phyloP scores from a whole-genome alignment of 2,888 invertebrate species.

The Clistopyga incitator region DNA sequence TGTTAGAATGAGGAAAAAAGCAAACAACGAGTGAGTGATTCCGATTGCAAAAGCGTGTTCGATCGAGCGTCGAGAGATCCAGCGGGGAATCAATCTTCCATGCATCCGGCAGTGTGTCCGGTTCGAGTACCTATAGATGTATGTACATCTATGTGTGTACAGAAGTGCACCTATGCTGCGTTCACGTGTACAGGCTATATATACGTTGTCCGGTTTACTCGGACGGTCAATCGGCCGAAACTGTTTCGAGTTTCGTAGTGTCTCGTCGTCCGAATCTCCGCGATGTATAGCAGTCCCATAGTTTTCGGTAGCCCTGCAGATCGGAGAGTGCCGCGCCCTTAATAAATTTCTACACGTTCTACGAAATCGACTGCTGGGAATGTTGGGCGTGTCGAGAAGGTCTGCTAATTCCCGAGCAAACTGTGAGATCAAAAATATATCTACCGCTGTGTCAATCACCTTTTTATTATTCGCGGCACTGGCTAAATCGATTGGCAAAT shows the following conservation, averaged over 20 bases:
- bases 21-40: constrained; percentile 67
- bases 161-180: constrained; percentile 43
- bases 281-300: constrained; percentile 42
- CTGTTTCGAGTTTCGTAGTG: constrained; percentile 55
- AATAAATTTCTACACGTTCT: constrained; percentile 31
- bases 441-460: no score
- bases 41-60: constrained; percentile 71
- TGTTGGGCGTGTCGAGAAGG: constrained; percentile 35
- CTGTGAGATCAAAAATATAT: no score
- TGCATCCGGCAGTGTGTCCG: constrained; percentile 69
- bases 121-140: constrained; percentile 45
- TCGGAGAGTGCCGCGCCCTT: constrained; percentile 43
- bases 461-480: no score
- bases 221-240: constrained; percentile 69
- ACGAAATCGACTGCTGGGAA: constrained; percentile 43
- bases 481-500: no score
- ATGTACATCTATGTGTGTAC: background rate
- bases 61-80: constrained; percentile 70
- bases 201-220: constrained; percentile 42
- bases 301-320: constrained; percentile 55
- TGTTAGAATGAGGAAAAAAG: constrained; percentile 34
- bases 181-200: constrained; percentile 1
- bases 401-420: no score
- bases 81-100: constrained; percentile 71
- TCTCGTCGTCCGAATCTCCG: constrained; percentile 54